A percentile compares a stretch with the other conserved stretches of the same genome.
Evolutionary conservation across 2,113 vertebrate genomes (phyloP).

Genomic region (Gadus chalcogrammus): DNA sequence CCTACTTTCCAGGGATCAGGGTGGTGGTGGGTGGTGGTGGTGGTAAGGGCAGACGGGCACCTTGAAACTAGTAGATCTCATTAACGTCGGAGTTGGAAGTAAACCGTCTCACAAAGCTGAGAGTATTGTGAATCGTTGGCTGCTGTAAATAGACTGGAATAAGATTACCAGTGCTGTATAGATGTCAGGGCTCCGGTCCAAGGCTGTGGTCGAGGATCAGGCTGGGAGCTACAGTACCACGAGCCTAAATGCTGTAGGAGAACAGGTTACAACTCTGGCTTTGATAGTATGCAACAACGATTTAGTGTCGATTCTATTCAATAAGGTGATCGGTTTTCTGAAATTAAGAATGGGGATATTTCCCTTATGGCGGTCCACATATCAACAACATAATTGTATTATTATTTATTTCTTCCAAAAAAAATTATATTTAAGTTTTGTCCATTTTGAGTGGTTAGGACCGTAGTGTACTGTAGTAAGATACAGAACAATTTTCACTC

Average conservation of each 20-base stretch:
- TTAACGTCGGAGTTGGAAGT: slow-evolving; percentile 34
- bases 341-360: no score
- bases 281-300: no score
- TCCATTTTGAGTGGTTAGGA: no score
- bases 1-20: slow-evolving; percentile 1
- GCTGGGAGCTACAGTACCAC: slow-evolving; percentile 39
- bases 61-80: slow-evolving; percentile 29
- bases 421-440: no score
- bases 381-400: no score
- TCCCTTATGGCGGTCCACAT: no score
- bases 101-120: slow-evolving; percentile 55
- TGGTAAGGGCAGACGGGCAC: not conserved
- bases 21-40: not conserved
- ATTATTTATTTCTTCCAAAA: no score
- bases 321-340: no score
- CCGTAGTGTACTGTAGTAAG: no score
- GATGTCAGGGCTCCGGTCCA: slow-evolving; percentile 48
- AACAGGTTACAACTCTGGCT: not conserved
- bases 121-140: slow-evolving; percentile 59
- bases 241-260: slow-evolving; percentile 4
- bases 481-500: no score
- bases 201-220: slow-evolving; percentile 67
- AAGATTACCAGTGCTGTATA: slow-evolving; percentile 75
- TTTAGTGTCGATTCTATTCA: no score
- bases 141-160: slow-evolving; percentile 67